Conservation (phyloP, 2,888 invertebrate species). For the Pachliopta kotzebuea region DNA sequence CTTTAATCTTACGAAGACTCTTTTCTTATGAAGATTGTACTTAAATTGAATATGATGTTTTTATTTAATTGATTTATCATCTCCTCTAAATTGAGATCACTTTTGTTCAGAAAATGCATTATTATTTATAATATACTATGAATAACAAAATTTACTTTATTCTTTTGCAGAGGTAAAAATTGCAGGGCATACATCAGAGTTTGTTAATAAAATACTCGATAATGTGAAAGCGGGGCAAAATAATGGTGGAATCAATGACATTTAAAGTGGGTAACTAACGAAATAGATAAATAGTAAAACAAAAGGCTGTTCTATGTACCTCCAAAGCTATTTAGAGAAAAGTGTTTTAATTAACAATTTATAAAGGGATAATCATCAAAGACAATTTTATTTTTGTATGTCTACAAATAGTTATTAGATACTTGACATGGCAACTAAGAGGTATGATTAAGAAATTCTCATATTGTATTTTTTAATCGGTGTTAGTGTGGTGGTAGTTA, state of each 20-base stretch:
- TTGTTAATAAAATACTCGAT: slow-evolving; percentile 94
- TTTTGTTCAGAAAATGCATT: too few relatives aligned
- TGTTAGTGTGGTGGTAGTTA: slow-evolving; percentile 39
- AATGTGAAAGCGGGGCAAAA: slow-evolving; percentile 90
- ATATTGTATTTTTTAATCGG: slow-evolving; percentile 41
- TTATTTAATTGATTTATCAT: too few relatives aligned
- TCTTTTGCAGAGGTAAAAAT: slow-evolving; percentile 88
- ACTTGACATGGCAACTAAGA: slow-evolving; percentile 69
- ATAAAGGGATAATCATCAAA: slow-evolving; percentile 66
- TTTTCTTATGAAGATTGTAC: too few relatives aligned
- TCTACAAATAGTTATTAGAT: slow-evolving; percentile 62
- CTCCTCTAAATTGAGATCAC: too few relatives aligned
- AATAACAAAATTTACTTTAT: slow-evolving; percentile 29
- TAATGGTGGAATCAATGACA: slow-evolving; percentile 88
- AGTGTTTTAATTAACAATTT: slow-evolving; percentile 57
- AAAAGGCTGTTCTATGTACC: slow-evolving; percentile 80
- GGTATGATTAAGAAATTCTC: slow-evolving; percentile 41
- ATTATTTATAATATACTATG: background rate
- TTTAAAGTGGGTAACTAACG: slow-evolving; percentile 62
- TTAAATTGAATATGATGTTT: too few relatives aligned
- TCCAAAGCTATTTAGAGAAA: slow-evolving; percentile 76
- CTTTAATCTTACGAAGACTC: too few relatives aligned
- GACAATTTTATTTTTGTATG: slow-evolving; percentile 76
- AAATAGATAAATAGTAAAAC: slow-evolving; percentile 59
- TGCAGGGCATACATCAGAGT: slow-evolving; percentile 95